Evolutionary conservation across 2,113 vertebrate species (phyloP), one percentile per base, ranked within the genome.

Genomic region (Nibea coibor): DNA sequence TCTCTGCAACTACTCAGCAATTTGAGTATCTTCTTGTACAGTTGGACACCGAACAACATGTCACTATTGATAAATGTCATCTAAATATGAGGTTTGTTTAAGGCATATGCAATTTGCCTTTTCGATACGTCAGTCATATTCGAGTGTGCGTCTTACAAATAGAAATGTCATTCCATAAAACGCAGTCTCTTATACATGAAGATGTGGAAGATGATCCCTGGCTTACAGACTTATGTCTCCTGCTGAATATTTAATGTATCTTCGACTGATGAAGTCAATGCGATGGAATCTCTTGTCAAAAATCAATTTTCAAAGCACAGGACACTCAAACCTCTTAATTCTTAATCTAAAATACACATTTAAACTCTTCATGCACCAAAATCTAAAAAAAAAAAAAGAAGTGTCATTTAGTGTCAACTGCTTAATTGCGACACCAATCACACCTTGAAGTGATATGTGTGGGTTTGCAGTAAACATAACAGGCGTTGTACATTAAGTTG

Each of bases 381-480:
- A 57, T 35, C 31, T 31, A 4, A 39, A 20, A 58, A 22, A 53
- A 24, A 68, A 43, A 66, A 57, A 17, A 31, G 65, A 80, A 1
- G 28, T 22, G 47, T 57, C 57, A 65, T 75, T 69, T 14, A 45
- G 22, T 53, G 22, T 61, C 45, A 47, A 20, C n/a, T 42, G 47
- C 48, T 74, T 70, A 66, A 81, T 72, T 74, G 54, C 26, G 16
- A 42, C 59, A 75, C 61, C 62, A 66, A 80, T 81, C 71, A 65
- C 43, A 81, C 51, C 45, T 63, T 69, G 67, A 80, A 61, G 39
- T 68, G 68, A 80, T 70, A 77, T 63, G 43, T 67, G 73, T 59
- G 73, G 51, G 72, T 35, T 20, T 76, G 86, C 83, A 73, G 79
- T 72, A 72, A 82, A 87, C 82, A 81, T 17, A 72, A 71, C 28